phyloP scores from a whole-genome alignment of 2,113 vertebrate species.

The Chaenocephalus aceratus region DNA sequence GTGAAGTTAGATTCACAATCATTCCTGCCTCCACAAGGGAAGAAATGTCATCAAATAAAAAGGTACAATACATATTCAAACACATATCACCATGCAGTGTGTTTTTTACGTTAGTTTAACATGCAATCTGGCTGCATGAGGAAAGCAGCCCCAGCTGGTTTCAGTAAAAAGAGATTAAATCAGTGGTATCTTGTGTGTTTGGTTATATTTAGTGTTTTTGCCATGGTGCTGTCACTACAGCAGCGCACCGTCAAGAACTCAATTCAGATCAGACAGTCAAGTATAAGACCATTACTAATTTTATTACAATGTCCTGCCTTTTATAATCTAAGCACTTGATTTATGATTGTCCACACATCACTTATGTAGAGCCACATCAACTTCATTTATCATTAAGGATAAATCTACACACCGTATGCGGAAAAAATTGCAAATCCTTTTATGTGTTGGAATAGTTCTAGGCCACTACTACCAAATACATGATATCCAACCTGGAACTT shows the following conservation, averaged over 20 bases:
- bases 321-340: slow-evolving; percentile 25
- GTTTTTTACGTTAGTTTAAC: neutral
- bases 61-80: slow-evolving; percentile 82
- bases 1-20: slow-evolving; percentile 94
- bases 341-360: slow-evolving; percentile 15
- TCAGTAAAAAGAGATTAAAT: slow-evolving; percentile 55
- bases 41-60: slow-evolving; percentile 84
- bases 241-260: slow-evolving; percentile 25
- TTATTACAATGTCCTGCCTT: slow-evolving; percentile 25
- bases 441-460: slow-evolving; percentile 12
- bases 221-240: slow-evolving; percentile 44
- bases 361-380: slow-evolving; percentile 1
- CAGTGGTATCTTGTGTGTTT: slow-evolving; percentile 35
- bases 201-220: slow-evolving; percentile 53
- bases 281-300: slow-evolving; percentile 24
- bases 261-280: slow-evolving; percentile 48
- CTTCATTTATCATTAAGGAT: slow-evolving; percentile 29
- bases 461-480: slow-evolving; percentile 17
- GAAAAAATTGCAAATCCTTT: slow-evolving; percentile 33
- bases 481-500: slow-evolving; percentile 50
- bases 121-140: neutral
- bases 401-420: slow-evolving; percentile 25
- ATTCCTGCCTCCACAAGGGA: slow-evolving; percentile 89
- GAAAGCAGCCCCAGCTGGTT: slow-evolving; percentile 40
- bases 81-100: neutral